phyloP scores from a whole-genome alignment of 2,888 invertebrate species.

The Baronia brevicornis region DNA sequence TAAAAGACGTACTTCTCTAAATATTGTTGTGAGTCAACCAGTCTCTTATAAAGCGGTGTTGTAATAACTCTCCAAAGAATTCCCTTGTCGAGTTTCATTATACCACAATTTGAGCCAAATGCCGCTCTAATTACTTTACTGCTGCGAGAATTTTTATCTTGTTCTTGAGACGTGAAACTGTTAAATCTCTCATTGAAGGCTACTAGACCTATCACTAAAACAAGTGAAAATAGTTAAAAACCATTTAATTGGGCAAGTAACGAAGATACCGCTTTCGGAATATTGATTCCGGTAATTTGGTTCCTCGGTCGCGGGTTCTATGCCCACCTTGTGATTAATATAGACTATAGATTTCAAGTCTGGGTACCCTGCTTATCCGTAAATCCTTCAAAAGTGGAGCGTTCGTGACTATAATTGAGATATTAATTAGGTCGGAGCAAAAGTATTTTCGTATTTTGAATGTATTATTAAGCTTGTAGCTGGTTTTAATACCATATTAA shows the following conservation, averaged over 20 bases:
- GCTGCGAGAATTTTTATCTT: constrained; percentile 75
- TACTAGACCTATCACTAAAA: constrained; percentile 83
- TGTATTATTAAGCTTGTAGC: too few relatives aligned
- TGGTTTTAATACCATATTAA: too few relatives aligned
- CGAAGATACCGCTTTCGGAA: too few relatives aligned
- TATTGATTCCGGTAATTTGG: too few relatives aligned
- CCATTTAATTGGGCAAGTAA: background rate
- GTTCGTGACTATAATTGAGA: too few relatives aligned
- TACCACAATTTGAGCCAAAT: constrained; percentile 81
- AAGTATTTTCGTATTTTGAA: too few relatives aligned
- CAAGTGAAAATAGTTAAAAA: background rate
- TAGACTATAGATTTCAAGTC: too few relatives aligned
- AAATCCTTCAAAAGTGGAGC: too few relatives aligned
- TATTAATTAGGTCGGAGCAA: too few relatives aligned
- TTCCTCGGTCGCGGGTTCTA: too few relatives aligned
- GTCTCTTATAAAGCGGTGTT: constrained; percentile 82
- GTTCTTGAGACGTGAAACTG: constrained; percentile 78
- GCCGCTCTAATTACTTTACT: constrained; percentile 83
- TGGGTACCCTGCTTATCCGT: too few relatives aligned
- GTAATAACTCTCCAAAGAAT: constrained; percentile 82
- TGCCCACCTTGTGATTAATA: too few relatives aligned
- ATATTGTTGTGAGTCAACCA: constrained; percentile 80
- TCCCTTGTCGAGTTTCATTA: constrained; percentile 82
- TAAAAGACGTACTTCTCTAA: constrained; percentile 77
- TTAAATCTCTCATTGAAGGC: constrained; percentile 82